phyloP scores from a whole-genome alignment of 2,888 invertebrate genomes.

The Sinelater perroti region DNA sequence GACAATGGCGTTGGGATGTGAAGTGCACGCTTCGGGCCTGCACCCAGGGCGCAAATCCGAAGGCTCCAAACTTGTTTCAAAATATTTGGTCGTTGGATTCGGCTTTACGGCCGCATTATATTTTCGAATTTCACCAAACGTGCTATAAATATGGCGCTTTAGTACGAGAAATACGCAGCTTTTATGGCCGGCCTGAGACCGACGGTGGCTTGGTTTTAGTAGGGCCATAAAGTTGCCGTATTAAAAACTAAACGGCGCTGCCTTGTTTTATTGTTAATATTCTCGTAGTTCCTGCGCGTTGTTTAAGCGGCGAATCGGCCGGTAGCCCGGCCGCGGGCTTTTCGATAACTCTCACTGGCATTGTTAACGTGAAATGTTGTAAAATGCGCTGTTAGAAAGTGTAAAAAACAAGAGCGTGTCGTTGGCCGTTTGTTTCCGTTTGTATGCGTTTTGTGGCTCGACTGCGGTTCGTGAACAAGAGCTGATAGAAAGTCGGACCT shows the following conservation, averaged over 20 bases:
- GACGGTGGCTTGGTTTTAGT: not conserved
- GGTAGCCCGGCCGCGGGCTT: not conserved
- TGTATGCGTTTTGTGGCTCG: conserved; percentile 1
- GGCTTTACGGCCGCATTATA: too few species aligned
- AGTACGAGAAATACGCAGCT: too few species aligned
- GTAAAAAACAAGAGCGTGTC: conserved; percentile 19
- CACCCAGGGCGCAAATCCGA: too few species aligned
- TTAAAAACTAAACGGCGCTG: not conserved
- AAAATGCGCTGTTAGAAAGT: conserved; percentile 20
- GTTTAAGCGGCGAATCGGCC: not conserved
- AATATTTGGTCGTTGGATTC: too few species aligned
- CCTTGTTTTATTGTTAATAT: not conserved
- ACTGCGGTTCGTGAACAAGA: conserved; percentile 3
- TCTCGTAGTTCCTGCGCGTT: not conserved
- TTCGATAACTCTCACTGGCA: conserved; percentile 17
- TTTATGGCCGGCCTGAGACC: too few species aligned
- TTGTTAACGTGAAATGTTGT: conserved; percentile 23
- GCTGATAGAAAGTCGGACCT: not conserved
- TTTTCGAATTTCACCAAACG: too few species aligned
- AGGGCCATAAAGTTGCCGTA: not conserved
- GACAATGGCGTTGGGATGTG: too few species aligned
- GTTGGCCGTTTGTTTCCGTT: conserved; percentile 5
- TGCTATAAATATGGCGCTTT: too few species aligned
- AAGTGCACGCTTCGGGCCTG: too few species aligned
- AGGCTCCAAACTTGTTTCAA: too few species aligned